Percentiles rank a stretch among this genome's conserved stretches.
These are phyloP conservation scores for Heliconius erato DNA, from an alignment of 2,888 invertebrate genomes.

Conservation along the genomic window DNA sequence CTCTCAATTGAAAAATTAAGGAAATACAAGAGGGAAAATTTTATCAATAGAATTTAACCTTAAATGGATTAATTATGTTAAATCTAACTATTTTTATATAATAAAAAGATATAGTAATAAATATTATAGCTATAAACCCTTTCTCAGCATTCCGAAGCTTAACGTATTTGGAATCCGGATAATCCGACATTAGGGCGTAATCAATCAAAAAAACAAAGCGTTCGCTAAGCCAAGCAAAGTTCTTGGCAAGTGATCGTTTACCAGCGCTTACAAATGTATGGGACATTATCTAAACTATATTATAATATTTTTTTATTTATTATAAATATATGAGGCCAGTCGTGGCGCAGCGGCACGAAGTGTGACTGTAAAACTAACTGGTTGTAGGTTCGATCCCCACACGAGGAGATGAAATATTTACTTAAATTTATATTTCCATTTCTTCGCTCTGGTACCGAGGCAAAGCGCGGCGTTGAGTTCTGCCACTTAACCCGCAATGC, in stretches of 20 bases:
- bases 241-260: conserved; percentile 31
- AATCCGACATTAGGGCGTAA: conserved; percentile 68
- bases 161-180: conserved; percentile 49
- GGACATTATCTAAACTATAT: neutral
- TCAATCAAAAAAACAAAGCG: conserved; percentile 68
- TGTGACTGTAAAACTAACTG: too few species aligned
- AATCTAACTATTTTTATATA: neutral
- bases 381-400: too few species aligned
- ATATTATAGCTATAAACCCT: conserved; percentile 31
- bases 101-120: neutral
- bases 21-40: neutral
- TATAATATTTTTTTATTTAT: too few species aligned
- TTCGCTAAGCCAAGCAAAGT: conserved; percentile 44
- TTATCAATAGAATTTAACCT: neutral
- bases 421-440: too few species aligned
- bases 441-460: too few species aligned
- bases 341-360: too few species aligned
- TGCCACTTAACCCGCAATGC: too few species aligned
- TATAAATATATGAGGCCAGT: too few species aligned
- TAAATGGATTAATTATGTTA: neutral
- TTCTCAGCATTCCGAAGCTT: conserved; percentile 35
- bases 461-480: too few species aligned
- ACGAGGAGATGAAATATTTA: too few species aligned
- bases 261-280: neutral
- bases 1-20: neutral